These are phyloP conservation scores for Unio delphinus DNA, from an alignment of 2,888 invertebrate genomes.

Conservation along the genomic window DNA sequence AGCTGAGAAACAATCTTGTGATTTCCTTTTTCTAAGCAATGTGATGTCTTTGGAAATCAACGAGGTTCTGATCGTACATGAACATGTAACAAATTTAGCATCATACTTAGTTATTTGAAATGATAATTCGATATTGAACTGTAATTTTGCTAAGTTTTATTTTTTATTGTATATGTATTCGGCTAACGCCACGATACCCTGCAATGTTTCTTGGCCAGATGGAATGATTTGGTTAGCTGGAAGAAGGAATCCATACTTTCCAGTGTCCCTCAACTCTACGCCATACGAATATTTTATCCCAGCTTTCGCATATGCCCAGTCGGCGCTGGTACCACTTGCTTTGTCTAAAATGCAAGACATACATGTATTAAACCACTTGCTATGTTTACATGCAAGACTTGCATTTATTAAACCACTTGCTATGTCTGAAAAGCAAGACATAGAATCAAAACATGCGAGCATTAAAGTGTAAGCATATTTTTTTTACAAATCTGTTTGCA, in stretches of 20 bases:
- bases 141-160: not conserved
- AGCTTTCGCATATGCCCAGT: slow-evolving; percentile 88
- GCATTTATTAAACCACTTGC: no score
- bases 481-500: no score
- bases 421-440: no score
- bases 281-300: slow-evolving; percentile 89
- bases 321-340: slow-evolving; percentile 76
- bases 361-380: slow-evolving; percentile 32
- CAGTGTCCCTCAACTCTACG: slow-evolving; percentile 87
- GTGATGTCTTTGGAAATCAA: no score
- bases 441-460: no score
- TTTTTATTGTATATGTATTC: not conserved
- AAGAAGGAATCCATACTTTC: slow-evolving; percentile 83
- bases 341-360: slow-evolving; percentile 68
- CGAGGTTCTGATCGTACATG: no score
- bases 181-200: slow-evolving; percentile 80
- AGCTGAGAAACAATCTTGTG: no score
- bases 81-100: no score
- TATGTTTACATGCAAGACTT: slow-evolving; percentile 39
- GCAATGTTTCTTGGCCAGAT: slow-evolving; percentile 83
- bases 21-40: no score
- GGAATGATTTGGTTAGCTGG: slow-evolving; percentile 83
- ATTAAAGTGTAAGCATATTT: no score
- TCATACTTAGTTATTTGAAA: no score
- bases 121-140: no score